phyloP scores from a whole-genome alignment of 2,113 vertebrate genomes.

The Lanius collurio region DNA sequence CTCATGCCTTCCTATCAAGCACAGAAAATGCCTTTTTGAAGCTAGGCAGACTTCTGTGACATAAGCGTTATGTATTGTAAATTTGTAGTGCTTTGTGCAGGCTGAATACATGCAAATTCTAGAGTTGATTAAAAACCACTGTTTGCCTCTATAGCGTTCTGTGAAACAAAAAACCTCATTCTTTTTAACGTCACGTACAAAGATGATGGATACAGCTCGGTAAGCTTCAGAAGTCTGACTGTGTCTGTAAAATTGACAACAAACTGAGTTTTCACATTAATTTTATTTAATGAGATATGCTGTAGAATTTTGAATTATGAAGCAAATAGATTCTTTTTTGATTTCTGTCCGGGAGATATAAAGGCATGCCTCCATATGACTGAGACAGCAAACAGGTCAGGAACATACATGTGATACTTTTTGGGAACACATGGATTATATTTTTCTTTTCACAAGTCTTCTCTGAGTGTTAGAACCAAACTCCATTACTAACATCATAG shows the following conservation, averaged over 20 bases:
- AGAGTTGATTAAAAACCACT: background rate
- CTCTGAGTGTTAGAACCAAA: background rate
- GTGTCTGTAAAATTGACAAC: background rate
- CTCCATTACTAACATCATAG: background rate
- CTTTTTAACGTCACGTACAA: accelerated
- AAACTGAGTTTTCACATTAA: background rate
- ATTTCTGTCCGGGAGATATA: background rate
- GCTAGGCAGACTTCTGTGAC: background rate
- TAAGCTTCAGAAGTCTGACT: background rate
- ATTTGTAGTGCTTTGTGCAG: background rate
- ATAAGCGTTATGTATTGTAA: background rate
- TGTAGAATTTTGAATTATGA: background rate
- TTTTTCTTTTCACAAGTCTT: background rate
- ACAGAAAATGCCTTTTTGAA: background rate
- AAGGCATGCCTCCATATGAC: background rate
- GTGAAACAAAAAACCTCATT: background rate
- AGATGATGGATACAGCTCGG: accelerated
- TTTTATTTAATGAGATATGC: background rate
- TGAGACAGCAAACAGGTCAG: background rate
- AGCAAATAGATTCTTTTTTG: background rate
- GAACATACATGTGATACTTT: background rate
- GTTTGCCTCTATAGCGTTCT: background rate
- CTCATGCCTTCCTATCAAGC: background rate
- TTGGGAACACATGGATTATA: background rate
- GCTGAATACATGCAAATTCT: background rate